A percentile compares a stretch with the other conserved stretches of the same genome.
Evolutionary conservation across 2,113 vertebrate species (phyloP).

Genomic region (Athene noctua): DNA sequence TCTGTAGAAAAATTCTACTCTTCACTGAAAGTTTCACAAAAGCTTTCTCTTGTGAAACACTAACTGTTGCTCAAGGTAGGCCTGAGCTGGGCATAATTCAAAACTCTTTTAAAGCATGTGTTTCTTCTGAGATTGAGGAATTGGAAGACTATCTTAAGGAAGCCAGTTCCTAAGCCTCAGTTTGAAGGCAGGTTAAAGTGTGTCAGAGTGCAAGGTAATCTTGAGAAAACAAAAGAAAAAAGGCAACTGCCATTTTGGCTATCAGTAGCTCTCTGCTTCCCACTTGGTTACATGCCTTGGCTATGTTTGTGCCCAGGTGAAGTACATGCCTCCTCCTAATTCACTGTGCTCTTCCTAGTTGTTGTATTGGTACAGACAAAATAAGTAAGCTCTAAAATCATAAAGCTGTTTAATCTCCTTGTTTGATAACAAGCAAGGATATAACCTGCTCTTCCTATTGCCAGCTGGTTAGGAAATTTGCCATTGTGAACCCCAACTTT

Average conservation of each 20-base stretch:
- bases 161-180: background rate
- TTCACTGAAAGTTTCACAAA: background rate
- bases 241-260: background rate
- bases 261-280: background rate
- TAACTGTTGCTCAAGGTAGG: background rate
- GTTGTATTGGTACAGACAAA: background rate
- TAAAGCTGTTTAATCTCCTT: background rate
- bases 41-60: background rate
- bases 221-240: background rate
- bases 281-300: background rate
- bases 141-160: background rate
- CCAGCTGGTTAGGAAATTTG: background rate
- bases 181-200: background rate
- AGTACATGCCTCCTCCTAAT: background rate
- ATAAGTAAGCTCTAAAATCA: background rate
- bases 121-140: background rate
- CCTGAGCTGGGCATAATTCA: background rate
- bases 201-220: background rate
- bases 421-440: background rate
- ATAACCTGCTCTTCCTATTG: background rate
- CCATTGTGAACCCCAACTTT: background rate
- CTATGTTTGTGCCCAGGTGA: background rate
- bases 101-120: background rate
- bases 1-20: background rate
- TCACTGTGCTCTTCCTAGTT: background rate